Base-by-base conservation (phyloP, 2,888 invertebrate species). In the Amphiduros pacificus region DNA sequence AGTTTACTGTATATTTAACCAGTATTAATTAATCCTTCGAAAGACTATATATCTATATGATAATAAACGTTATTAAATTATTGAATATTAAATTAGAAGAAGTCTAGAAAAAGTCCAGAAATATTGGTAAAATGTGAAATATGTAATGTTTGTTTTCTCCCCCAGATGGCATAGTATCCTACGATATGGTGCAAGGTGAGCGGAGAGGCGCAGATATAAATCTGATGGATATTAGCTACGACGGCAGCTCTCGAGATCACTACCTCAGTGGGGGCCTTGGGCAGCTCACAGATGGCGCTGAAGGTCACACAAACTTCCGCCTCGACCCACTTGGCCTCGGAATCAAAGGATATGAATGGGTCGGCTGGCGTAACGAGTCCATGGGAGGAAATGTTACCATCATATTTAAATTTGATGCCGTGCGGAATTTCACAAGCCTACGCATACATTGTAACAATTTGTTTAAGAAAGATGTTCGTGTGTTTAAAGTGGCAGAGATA, bases 141-240 rank as follows among this genome's bases (percentile, higher is more conserved):
- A n/a, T n/a, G n/a, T n/a, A n/a, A n/a, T n/a, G n/a, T n/a, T n/a
- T n/a, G n/a, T n/a, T n/a, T n/a, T n/a, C n/a, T n/a, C n/a, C n/a
- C n/a, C 9, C 86, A 90, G 94, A 91, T 76, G 92, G 92, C 24
- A 87, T 94, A 60, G 87, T 92, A 29, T 89, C 91, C 64, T 95
- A 94, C 84, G 88, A 90, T 54, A 92, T 93, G 89, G 91, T 92
- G 20, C 91, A 92, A 80, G 94, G 94, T 20, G 91, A 92, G 84
- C 89, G 89, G 75, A 86, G 91, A 29, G 91, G 90, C 68, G 87
- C 89, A 71, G 90, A 89, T 54, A 88, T 92, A 82, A 91, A 92
- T 78, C 88, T 94, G 71, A 89, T 89, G 68, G 94, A 94, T 83
- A 87, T 88, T 67, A 89, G 89, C 27, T 94, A 94, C 84, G 94